phyloP scores from a whole-genome alignment of 2,113 vertebrate species.

The Chlorodrepanis virens region DNA sequence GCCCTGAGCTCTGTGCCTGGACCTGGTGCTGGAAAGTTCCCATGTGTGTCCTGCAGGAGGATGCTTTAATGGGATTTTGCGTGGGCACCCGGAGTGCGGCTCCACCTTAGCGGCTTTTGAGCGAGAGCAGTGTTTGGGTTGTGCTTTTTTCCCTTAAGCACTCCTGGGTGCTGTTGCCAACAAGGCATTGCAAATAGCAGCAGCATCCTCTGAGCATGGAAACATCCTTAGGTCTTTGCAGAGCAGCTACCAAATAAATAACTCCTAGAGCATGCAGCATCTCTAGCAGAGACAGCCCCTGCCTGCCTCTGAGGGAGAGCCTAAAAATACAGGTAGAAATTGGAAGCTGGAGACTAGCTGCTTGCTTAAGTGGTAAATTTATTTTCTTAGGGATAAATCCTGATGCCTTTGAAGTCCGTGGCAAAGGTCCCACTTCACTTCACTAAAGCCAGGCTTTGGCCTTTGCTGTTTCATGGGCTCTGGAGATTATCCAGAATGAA shows the following conservation, averaged over 20 bases:
- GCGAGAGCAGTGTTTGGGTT: conserved; percentile 8
- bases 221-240: not conserved
- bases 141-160: not conserved
- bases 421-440: conserved; percentile 11
- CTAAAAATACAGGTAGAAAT: not conserved
- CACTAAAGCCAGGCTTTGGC: not conserved
- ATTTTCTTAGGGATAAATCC: conserved; percentile 22
- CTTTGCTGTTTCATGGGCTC: not conserved
- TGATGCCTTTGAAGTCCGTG: conserved; percentile 43
- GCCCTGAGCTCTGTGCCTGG: conserved; percentile 28
- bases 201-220: not conserved
- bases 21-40: conserved; percentile 30
- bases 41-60: not conserved
- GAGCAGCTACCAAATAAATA: not conserved
- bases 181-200: not conserved
- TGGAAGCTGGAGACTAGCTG: not conserved
- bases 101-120: not conserved
- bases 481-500: not conserved
- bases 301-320: not conserved
- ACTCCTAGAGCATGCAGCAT: not conserved
- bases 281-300: not conserved
- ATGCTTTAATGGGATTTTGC: not conserved
- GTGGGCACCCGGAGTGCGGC: conserved; percentile 18
- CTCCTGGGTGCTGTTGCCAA: not conserved
- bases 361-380: not conserved